Base-by-base conservation (phyloP, 2,888 invertebrate genomes). In the Megaustenia siamemsis region DNA sequence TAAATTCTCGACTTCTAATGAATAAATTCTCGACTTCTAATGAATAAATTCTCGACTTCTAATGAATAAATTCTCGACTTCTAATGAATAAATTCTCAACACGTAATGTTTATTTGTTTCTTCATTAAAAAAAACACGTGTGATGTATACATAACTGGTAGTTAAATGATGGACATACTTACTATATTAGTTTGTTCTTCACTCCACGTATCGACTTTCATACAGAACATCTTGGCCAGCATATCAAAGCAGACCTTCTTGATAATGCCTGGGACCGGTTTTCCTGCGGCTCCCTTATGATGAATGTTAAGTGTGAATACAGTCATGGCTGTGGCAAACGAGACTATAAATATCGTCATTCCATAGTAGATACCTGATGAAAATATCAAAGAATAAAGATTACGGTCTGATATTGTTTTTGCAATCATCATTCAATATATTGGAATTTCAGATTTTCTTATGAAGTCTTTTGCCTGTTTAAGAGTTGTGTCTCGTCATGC, bases 241-340 rank as follows among this genome's bases (percentile, higher is more conserved):
- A 96, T 95, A 92, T 96, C 96, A 91, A 97, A 95, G 89, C 97
- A 96, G 88, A 97, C 94, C 88, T 96, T 96, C 91, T 96, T 96
- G 81, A 96, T 94, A 90, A 96, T 92, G 71, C 95, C 95, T 49
- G 97, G 97, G 87, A 97, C 97, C 92, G 96, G 96, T 88, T 96
- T 96, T 89, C 97, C 97, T 92, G 97, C 95, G 90, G 96, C 96
- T 89, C 97, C 97, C 93, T 97, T 95, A 95, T 97, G 97, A 94
- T 95, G 94, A 24, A 95, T 94, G 82, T 94, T 94, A 71, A 95
- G 92, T 21, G 95, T 94, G 76, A 95, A 92, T 4, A 94, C 94
- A 0, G 95, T 94, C 94, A 95, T 94, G 4, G 94, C 95, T 0
- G 95, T 95, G 15, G 95, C 95, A 75, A 94, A 90, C 15, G 95